Base-by-base conservation (phyloP, 2,113 vertebrate genomes). In the Hippopotamus amphibius region DNA sequence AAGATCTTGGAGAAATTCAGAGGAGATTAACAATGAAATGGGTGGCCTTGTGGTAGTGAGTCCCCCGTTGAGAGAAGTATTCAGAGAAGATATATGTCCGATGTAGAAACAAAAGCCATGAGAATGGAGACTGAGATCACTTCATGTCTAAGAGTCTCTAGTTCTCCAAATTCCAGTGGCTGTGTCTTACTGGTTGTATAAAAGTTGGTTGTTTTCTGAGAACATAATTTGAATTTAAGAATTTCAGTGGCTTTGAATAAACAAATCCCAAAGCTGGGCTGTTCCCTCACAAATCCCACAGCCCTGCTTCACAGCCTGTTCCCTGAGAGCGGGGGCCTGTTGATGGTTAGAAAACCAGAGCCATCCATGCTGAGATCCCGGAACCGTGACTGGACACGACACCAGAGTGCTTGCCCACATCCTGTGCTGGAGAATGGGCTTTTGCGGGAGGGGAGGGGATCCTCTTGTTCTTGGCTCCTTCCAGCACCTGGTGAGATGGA, bases 211-310 rank as follows among this genome's bases (percentile, higher is more conserved):
- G 37, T 86, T 93, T 86, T 93, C 66, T 83, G 92, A 95, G 72
- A 92, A 68, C 17, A 13, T 41, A 41, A 63, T 95, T 93, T 82
- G 21, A 95, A 95, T 68, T 50, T 69, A 91, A 93, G 82, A 92
- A 93, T 68, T 85, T 82, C 37, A 8, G 13, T 79, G 77, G 13
- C 30, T 37, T 93, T 53, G 37, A 90, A 50, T 55, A 87, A 92
- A 50, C 65, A 90, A 63, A 68, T 92, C 26, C 74, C 48, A 37
- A 43, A 86, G 26, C 74, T n/a, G 57, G 24, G 80, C 30, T 77
- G 28, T 61, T 88, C 65, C 37, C 71, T 84, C 16, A 46, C 65
- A 81, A 46, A 71, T 37, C 28, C 59, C 17, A 15, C n/a, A 77
- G 61, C 17, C 22, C 1, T 61, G 17, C 33, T 66, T 82, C 33